Base-by-base conservation (phyloP, 2,797 vertebrate genomes). In the Poecilia wingei region DNA sequence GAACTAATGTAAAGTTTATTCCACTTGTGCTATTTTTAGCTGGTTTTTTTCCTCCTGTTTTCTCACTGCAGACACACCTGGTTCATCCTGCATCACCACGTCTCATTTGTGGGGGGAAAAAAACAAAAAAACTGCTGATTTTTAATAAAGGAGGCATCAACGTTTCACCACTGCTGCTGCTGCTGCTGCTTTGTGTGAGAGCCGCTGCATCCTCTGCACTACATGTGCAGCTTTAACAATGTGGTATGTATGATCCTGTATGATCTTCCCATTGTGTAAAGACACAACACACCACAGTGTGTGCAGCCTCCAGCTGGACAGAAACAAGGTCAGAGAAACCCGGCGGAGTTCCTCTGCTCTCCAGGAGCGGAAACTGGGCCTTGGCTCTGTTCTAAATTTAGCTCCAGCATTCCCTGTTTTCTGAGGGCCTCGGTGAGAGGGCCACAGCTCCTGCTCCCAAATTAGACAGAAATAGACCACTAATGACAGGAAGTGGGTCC, bases 361-460 rank as follows among this genome's bases (percentile, higher is more conserved):
- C 59, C 71, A 81, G 83, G 82, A 90, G 83, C 69, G 83, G 90
- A 93, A 93, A 82, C 79, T 71, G 71, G 84, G 81, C 85, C 88
- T 91, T 88, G 73, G 83, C 71, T 13, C 0, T 36, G 25, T 79
- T 84, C 93, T 93, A 93, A 89, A 88, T 93, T 94, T 90, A 92
- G 83, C 78, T 45, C 41, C 64, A 72, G 74, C 79, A 51, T 81
- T 86, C 74, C 84, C 75, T 79, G 79, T 66, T 81, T 57, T 76
- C 74, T 81, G 84, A 82, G 82, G 83, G 86, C 47, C 43, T 25
- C 25, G 13, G 74, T 59, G 79, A 89, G 83, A 89, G 51, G 79
- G 76, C 77, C 5, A 33, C 77, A 79, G 72, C 75, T 84, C 72
- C 70, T 81, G 75, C 72, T 78, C 72, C 77, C 66, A 16, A 73